These are phyloP conservation scores for Alces alces DNA, from an alignment of 2,113 vertebrate genomes.

Conservation along the genomic window DNA sequence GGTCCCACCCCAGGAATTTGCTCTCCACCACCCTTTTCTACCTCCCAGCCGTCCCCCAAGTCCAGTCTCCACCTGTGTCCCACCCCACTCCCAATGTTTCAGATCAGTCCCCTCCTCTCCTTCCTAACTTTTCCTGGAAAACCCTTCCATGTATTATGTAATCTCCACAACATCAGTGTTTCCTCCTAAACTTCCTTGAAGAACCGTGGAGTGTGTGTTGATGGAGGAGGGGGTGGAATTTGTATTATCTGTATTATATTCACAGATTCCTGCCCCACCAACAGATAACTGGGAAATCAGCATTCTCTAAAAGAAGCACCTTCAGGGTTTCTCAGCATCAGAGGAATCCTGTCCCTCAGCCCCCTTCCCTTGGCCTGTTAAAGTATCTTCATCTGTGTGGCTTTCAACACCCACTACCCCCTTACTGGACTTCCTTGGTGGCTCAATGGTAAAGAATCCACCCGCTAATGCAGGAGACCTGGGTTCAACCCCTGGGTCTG, in stretches of 20 bases:
- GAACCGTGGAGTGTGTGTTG: background rate
- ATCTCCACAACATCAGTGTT: background rate
- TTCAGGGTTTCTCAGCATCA: background rate
- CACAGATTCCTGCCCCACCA: background rate
- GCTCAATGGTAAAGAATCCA: background rate
- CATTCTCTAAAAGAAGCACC: background rate
- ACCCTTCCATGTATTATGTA: background rate
- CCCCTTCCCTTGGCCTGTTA: background rate
- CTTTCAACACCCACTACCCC: background rate
- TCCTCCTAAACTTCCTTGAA: background rate
- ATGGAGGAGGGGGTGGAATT: fast-evolving
- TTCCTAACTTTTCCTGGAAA: background rate
- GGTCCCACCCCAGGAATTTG: background rate
- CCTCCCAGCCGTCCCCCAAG: background rate
- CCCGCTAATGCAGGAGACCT: background rate
- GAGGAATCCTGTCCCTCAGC: background rate
- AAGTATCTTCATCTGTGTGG: background rate
- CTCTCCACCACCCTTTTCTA: background rate
- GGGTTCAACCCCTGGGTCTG: background rate
- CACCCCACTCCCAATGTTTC: background rate
- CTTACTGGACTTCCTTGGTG: background rate
- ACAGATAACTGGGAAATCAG: background rate
- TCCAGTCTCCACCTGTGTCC: background rate
- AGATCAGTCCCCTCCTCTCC: background rate
- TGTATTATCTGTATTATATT: background rate